Conservation (phyloP, 2,113 vertebrate species). For the Lampris incognitus region DNA sequence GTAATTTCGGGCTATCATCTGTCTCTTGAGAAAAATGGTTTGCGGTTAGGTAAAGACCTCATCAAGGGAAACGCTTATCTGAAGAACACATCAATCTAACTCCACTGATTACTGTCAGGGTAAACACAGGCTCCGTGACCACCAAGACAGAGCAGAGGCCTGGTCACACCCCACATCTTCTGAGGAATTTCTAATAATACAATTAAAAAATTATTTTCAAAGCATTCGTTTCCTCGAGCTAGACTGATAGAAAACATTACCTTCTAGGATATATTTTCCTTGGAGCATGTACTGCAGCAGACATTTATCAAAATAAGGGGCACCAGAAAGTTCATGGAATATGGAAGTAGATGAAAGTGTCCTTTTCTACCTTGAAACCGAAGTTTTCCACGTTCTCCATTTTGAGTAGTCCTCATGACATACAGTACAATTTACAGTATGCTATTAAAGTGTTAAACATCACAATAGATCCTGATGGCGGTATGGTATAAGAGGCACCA, state of each 20-base stretch:
- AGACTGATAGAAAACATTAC: neutral
- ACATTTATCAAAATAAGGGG: too few relatives aligned
- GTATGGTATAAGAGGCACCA: too few relatives aligned
- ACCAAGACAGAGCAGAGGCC: constrained; percentile 10
- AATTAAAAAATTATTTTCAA: constrained; percentile 9
- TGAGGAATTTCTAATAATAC: constrained; percentile 30
- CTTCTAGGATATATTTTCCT: too few relatives aligned
- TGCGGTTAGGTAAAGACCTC: constrained; percentile 60
- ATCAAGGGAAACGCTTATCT: constrained; percentile 65
- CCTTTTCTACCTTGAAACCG: too few relatives aligned
- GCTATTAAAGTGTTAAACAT: too few relatives aligned
- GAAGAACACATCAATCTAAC: constrained; percentile 57
- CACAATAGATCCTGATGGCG: too few relatives aligned
- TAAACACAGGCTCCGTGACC: constrained; percentile 57
- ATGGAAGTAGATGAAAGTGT: too few relatives aligned
- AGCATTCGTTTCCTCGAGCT: neutral
- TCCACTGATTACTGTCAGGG: constrained; percentile 55
- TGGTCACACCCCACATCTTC: constrained; percentile 22
- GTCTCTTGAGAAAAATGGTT: constrained; percentile 43
- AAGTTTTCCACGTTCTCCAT: too few relatives aligned
- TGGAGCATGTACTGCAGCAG: too few relatives aligned
- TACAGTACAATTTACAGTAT: too few relatives aligned
- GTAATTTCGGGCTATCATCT: constrained; percentile 61
- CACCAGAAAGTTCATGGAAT: neutral
- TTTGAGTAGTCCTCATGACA: too few relatives aligned